Conservation (phyloP, 2,888 invertebrate genomes). For the Leistus spinibarbis region DNA sequence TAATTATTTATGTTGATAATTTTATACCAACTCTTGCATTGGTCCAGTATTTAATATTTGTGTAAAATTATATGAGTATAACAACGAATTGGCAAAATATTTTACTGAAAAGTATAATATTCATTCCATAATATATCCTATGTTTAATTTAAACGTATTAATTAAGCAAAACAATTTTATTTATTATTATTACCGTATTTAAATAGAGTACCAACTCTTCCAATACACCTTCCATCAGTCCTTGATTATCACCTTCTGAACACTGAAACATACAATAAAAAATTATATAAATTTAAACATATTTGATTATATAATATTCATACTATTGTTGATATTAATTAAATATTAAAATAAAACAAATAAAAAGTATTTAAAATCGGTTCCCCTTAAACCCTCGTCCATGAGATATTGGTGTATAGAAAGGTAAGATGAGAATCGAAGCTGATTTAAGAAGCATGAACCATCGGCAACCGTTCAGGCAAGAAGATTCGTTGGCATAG, state of each 20-base stretch:
- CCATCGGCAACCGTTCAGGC: not conserved
- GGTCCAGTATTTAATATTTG: not conserved
- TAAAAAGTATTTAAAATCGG: not conserved
- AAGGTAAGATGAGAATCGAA: not conserved
- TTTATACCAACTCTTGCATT: too few species aligned
- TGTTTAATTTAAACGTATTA: constrained; percentile 18
- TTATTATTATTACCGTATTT: not conserved
- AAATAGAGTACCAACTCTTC: not conserved
- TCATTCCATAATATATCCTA: constrained; percentile 8
- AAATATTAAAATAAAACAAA: constrained; percentile 16
- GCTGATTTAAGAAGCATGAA: not conserved
- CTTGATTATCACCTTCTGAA: constrained; percentile 6
- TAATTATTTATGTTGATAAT: too few species aligned
- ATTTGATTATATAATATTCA: not conserved
- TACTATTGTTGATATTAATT: not conserved
- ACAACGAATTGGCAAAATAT: not conserved
- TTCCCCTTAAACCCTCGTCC: not conserved
- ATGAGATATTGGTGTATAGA: not conserved
- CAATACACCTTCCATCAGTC: constrained; percentile 2
- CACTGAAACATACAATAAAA: constrained; percentile 16
- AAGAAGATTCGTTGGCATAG: constrained; percentile 9
- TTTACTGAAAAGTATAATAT: constrained; percentile 4
- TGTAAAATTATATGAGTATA: constrained; percentile 1
- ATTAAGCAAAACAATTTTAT: not conserved
- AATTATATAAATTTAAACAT: not conserved